Conservation (phyloP, 2,797 vertebrate genomes). For the Mormyrops attenuatus region DNA sequence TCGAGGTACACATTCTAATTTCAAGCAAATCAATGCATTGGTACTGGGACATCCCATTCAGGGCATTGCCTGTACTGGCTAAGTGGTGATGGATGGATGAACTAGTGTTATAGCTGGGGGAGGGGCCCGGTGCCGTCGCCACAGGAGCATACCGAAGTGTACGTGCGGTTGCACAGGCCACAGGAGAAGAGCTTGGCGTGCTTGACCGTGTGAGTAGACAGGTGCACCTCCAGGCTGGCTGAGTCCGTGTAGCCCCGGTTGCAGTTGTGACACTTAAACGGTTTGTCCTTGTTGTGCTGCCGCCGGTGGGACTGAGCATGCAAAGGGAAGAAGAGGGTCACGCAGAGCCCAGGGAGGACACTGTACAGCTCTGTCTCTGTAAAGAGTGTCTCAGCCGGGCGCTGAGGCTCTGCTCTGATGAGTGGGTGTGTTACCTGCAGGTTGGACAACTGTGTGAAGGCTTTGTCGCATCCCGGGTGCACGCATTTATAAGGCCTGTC, state of each 20-base stretch:
- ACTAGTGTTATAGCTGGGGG: neutral
- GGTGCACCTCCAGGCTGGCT: constrained; percentile 87
- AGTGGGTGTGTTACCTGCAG: constrained; percentile 73
- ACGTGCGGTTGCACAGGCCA: constrained; percentile 92
- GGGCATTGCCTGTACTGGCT: neutral
- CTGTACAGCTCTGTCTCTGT: neutral
- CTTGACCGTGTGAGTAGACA: constrained; percentile 95
- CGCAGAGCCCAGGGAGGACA: neutral
- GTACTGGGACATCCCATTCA: neutral
- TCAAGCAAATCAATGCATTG: neutral
- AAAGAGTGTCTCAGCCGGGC: neutral
- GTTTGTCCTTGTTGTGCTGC: constrained; percentile 99
- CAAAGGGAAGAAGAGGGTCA: constrained; percentile 8
- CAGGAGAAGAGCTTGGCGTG: constrained; percentile 97
- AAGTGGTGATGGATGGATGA: neutral
- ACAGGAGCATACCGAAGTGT: constrained; percentile 75
- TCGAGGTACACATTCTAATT: neutral
- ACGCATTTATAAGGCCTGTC: constrained; percentile 93
- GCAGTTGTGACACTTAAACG: constrained; percentile 97
- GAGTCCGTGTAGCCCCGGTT: constrained; percentile 92
- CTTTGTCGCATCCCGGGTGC: constrained; percentile 95
- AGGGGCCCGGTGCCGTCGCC: neutral
- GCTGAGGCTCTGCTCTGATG: neutral
- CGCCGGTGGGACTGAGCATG: constrained; percentile 83
- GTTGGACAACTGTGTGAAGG: constrained; percentile 97